Base-by-base conservation (phyloP, 1,140 invertebrate genomes). In the Arion vulgaris region DNA sequence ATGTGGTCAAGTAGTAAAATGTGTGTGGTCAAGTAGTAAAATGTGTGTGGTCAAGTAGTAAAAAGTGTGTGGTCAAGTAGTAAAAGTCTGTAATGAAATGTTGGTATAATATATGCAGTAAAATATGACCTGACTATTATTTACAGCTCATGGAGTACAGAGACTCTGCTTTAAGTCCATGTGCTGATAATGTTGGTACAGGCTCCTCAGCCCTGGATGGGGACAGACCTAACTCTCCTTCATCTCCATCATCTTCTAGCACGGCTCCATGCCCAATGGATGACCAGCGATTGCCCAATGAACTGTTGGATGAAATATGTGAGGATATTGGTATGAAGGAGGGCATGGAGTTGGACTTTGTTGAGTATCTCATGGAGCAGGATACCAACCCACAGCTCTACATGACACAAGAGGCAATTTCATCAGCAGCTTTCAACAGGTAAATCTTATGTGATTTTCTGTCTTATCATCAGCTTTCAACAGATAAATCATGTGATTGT, bases 321-420 rank as follows among this genome's bases (percentile, higher is more conserved):
- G 88, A 89, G 80, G 91, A 92, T 81, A 92, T 92, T 69, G 91
- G 91, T 1, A 91, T 92, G 87, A 91, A 92, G 80, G 91, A 91
- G 53, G 91, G 89, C 19, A 92, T 92, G 90, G 91, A 92, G 77
- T 82, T 92, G 66, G 91, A 92, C 83, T 90, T 92, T 86, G 88
- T 90, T 23, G 91, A 92, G 83, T 90, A 90, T 71, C 85, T 89
- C 15, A 91, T 91, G 90, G 90, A 91, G 83, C 89, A 90, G 74
- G 89, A 90, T 45, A 87, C 86, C 73, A 88, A 90, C 71, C 89
- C 88, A 4, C 88, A 89, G 4, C 75, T 85, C n/a, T 90, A 90
- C 80, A 90, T 90, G 89, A 90, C 89, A 4, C 87, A 88, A 17
- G 88, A 89, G 68, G 88, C 87, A 11, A 85, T 89, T n/a, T 66